These are phyloP conservation scores for Nymphicus hollandicus DNA, from an alignment of 2,113 vertebrate species.

Conservation along the genomic window DNA sequence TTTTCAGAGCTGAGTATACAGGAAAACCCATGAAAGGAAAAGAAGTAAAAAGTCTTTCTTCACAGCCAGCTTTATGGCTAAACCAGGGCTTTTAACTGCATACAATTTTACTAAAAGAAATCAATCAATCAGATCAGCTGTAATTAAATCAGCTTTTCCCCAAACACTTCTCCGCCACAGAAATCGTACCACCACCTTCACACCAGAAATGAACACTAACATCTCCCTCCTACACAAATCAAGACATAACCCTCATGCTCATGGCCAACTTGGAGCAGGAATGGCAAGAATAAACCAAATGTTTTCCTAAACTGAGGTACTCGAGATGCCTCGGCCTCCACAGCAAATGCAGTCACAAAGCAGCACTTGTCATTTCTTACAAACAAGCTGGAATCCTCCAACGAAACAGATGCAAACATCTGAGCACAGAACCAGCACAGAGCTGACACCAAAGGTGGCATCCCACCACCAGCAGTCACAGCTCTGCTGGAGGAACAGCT, in stretches of 20 bases:
- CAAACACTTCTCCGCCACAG: background rate
- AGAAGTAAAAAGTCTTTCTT: background rate
- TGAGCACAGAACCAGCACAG: background rate
- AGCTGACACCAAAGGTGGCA: background rate
- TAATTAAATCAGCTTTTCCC: background rate
- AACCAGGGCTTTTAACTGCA: background rate
- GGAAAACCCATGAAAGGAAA: background rate
- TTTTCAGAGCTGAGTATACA: background rate
- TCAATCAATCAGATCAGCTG: background rate
- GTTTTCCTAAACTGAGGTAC: background rate
- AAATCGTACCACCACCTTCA: background rate
- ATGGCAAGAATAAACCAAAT: background rate
- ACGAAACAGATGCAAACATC: background rate
- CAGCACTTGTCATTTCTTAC: background rate
- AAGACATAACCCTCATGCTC: background rate
- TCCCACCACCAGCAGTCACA: fast-evolving
- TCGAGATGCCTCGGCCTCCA: background rate
- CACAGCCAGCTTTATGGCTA: background rate
- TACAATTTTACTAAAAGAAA: background rate
- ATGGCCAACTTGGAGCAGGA: background rate
- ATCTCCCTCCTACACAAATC: background rate
- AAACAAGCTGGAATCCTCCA: background rate
- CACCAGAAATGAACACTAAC: background rate
- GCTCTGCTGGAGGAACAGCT: background rate
- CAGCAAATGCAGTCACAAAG: background rate